Conservation (phyloP, 2,888 invertebrate species). For the Neria commutata region DNA sequence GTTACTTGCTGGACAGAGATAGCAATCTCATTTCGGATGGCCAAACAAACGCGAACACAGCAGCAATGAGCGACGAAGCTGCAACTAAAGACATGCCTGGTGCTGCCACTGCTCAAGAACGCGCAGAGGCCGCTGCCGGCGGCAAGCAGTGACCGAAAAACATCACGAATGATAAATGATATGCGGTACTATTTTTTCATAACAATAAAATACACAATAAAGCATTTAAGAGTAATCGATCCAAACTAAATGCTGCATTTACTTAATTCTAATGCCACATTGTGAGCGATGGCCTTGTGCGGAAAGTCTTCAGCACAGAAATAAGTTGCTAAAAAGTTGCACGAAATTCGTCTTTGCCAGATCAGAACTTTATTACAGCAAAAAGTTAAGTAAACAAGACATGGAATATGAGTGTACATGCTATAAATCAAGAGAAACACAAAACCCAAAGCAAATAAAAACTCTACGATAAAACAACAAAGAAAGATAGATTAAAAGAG, state of each 20-base stretch:
- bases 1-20: conserved; percentile 59
- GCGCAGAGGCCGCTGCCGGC: too few species aligned
- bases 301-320: too few species aligned
- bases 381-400: neutral
- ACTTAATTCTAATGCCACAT: neutral
- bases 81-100: too few species aligned
- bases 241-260: neutral
- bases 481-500: neutral
- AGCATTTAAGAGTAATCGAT: neutral
- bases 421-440: too few species aligned
- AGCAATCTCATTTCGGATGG: conserved; percentile 47
- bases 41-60: conserved; percentile 35
- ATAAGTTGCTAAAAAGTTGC: too few species aligned
- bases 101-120: neutral
- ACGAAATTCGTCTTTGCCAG: too few species aligned
- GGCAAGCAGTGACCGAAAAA: neutral
- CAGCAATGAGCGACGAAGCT: neutral
- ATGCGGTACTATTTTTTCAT: neutral
- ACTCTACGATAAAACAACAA: neutral
- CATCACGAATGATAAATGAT: neutral
- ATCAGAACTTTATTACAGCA: neutral
- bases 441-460: too few species aligned
- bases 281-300: too few species aligned
- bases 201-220: neutral
- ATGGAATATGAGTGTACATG: neutral